Base-by-base conservation (phyloP, 2,113 vertebrate species). In the Corvus moneduloides region DNA sequence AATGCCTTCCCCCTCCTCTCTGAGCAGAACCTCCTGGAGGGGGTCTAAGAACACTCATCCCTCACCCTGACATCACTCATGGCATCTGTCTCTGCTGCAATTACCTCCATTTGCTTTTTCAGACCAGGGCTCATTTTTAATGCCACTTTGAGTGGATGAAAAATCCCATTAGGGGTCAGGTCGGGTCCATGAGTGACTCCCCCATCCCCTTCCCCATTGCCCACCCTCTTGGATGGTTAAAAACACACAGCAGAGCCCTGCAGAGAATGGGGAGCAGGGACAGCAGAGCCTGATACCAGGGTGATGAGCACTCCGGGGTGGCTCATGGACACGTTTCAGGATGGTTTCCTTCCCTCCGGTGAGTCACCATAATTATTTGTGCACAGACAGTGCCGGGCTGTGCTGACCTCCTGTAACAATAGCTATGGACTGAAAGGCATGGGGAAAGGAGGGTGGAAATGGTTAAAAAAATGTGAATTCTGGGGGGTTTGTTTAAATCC, bases 171-270 rank as follows among this genome's bases (percentile, higher is more conserved):
- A 6, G 8, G 59, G 11, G 6, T 11, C 3, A 2, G 27, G 30
- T 15, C 1, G 2, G 43, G 63, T 35, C 71, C 71, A 71, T 0
- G 0, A 67, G 48, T 16, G 63, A 58, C 52, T 32, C 37, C 55
- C 32, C 52, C 3, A 0, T 9, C 54, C 32, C 13, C 1, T 10
- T 14, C 3, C 32, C 66, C 43, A 10, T 3, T 44, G 1, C 58
- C 49, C 27, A 41, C 49, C 35, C 61, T 49, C 61, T 12, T 2
- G 5, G 30, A 19, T 16, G 62, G 63, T 11, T 63, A 7, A 24
- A 71, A 75, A 43, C 6, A 56, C 37, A 5, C 30, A 27, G 69
- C 49, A 16, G 43, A 63, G 26, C 35, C 23, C 24, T 0, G 0
- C 16, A 12, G 9, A 39, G 19, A 27, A 39, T 0, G 4, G 26